phyloP scores from a whole-genome alignment of 2,888 invertebrate species.

The Nephrotoma appendiculata region DNA sequence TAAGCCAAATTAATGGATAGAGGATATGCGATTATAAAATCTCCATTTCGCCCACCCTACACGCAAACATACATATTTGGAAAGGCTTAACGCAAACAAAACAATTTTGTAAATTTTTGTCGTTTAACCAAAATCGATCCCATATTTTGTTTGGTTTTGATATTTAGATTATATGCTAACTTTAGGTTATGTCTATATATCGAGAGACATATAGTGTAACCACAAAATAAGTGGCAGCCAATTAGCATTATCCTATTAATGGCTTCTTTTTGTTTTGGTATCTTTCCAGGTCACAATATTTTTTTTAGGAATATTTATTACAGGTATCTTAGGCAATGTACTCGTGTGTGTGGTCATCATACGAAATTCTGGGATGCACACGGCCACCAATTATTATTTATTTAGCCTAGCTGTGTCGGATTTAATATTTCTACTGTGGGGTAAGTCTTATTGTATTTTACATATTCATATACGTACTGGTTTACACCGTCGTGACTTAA shows the following conservation, averaged over 20 bases:
- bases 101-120: neutral
- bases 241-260: conserved; percentile 16
- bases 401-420: conserved; percentile 82
- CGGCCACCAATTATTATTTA: conserved; percentile 83
- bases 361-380: conserved; percentile 67
- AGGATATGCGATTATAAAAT: neutral
- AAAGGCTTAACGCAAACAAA: neutral
- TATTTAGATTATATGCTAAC: neutral
- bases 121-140: neutral
- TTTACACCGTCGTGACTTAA: neutral
- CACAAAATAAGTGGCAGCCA: neutral
- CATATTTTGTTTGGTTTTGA: neutral
- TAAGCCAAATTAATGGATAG: neutral
- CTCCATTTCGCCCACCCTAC: neutral
- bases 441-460: conserved; percentile 38
- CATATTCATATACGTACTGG: neutral
- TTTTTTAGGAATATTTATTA: conserved; percentile 63
- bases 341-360: conserved; percentile 76
- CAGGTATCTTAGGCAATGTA: conserved; percentile 71
- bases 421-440: conserved; percentile 62
- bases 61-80: neutral
- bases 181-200: neutral
- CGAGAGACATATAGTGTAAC: neutral
- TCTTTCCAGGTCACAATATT: conserved; percentile 42
- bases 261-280: neutral